phyloP scores from a whole-genome alignment of 2,113 vertebrate species.

The Platysternon megacephalum region DNA sequence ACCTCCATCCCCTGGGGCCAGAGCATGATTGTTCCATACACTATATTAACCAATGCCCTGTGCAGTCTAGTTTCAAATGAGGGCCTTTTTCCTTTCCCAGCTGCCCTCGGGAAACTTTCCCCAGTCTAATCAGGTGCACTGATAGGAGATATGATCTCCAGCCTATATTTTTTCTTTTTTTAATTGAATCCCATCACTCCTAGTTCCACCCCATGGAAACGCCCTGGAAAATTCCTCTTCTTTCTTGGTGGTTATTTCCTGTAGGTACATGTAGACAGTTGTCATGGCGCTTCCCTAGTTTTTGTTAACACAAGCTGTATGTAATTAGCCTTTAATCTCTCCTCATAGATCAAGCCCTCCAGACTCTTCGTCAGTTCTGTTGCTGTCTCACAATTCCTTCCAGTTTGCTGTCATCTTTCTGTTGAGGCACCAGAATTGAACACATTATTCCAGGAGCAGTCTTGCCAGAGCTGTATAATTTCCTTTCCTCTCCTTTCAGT shows the following conservation, averaged over 20 bases:
- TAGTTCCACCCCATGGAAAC: background rate
- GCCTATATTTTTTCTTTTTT: background rate
- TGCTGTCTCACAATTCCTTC: background rate
- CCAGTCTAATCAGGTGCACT: background rate
- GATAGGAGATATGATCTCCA: background rate
- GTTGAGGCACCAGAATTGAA: background rate
- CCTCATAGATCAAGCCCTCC: background rate
- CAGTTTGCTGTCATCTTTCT: background rate
- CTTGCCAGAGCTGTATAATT: background rate
- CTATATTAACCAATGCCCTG: background rate
- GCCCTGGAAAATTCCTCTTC: background rate
- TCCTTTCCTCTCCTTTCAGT: background rate
- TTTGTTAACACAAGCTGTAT: background rate
- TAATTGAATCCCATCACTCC: background rate
- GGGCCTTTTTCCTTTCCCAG: background rate
- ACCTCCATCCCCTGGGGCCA: background rate
- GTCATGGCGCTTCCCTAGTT: rapidly evolving
- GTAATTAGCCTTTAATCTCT: background rate
- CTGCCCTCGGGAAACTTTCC: background rate
- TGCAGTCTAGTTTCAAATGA: background rate
- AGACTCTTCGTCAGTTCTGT: background rate
- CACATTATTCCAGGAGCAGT: background rate
- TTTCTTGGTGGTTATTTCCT: background rate
- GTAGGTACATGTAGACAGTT: background rate
- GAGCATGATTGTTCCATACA: background rate